Conservation (phyloP, 2,797 vertebrate genomes). For the Catostomus latipinnis region DNA sequence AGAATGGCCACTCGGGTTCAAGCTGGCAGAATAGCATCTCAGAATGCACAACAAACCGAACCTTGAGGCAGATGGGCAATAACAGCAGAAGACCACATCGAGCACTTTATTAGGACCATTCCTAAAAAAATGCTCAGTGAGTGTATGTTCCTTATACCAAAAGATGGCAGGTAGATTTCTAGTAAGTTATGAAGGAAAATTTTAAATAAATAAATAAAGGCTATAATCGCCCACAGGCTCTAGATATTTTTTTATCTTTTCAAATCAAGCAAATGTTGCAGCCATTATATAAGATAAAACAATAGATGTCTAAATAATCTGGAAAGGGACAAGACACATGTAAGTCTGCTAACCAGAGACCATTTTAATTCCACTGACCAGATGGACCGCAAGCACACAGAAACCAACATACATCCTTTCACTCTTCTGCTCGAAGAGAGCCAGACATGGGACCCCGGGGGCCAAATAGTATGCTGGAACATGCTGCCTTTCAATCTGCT, state of each 20-base stretch:
- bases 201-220: no score
- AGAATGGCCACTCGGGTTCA: no score
- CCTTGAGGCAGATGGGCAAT: no score
- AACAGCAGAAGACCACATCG: no score
- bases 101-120: no score
- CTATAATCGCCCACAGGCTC: no score
- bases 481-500: conserved; percentile 54
- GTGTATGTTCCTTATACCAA: no score
- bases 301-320: conserved; percentile 15
- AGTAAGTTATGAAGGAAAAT: no score
- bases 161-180: no score
- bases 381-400: conserved; percentile 9
- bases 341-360: conserved; percentile 15
- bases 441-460: conserved; percentile 39
- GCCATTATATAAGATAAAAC: conserved; percentile 14
- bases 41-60: no score
- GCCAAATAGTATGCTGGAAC: conserved; percentile 45
- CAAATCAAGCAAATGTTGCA: conserved; percentile 12
- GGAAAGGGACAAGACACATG: conserved; percentile 22
- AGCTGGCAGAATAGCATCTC: no score
- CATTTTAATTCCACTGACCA: conserved; percentile 36
- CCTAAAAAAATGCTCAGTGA: no score
- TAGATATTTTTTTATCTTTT: not conserved
- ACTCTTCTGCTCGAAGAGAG: conserved; percentile 37
- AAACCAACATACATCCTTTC: conserved; percentile 25